phyloP scores from a whole-genome alignment of 1,140 invertebrate species.

The Cydia amplana region DNA sequence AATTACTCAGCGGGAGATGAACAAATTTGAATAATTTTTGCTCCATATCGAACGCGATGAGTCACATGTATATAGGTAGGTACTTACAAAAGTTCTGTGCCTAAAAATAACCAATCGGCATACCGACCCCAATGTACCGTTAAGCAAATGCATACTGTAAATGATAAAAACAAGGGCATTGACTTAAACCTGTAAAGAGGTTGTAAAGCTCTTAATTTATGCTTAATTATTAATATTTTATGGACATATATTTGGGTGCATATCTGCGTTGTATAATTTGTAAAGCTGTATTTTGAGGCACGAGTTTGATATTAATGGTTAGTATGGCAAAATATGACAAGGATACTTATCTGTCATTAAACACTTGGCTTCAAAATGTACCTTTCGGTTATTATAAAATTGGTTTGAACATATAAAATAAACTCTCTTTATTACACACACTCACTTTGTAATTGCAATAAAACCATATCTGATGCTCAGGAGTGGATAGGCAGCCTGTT shows the following conservation, averaged over 20 bases:
- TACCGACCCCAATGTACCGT: slow-evolving; percentile 2
- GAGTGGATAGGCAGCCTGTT: slow-evolving; percentile 36
- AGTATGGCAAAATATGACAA: not conserved
- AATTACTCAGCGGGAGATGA: slow-evolving; percentile 14
- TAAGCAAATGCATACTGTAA: slow-evolving; percentile 12
- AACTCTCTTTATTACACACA: not conserved
- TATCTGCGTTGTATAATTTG: not conserved
- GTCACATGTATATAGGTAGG: no score
- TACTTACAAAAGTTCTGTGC: not conserved
- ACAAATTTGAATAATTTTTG: slow-evolving; percentile 9
- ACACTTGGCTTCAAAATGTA: not conserved
- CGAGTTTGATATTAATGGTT: no score
- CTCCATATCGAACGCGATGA: slow-evolving; percentile 13
- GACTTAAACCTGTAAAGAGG: not conserved
- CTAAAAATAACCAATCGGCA: slow-evolving; percentile 7
- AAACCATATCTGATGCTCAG: slow-evolving; percentile 8
- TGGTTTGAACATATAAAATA: not conserved
- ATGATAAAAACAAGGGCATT: slow-evolving; percentile 3
- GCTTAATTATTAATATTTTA: not conserved
- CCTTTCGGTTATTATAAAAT: not conserved
- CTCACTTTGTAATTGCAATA: slow-evolving; percentile 26
- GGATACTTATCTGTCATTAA: not conserved
- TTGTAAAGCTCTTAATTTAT: not conserved
- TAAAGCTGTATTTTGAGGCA: not conserved
- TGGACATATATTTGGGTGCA: not conserved